Evolutionary conservation across 1,140 invertebrate species (phyloP), one percentile per base, ranked within the genome.

Genomic region (Drosophila ercepeae): DNA sequence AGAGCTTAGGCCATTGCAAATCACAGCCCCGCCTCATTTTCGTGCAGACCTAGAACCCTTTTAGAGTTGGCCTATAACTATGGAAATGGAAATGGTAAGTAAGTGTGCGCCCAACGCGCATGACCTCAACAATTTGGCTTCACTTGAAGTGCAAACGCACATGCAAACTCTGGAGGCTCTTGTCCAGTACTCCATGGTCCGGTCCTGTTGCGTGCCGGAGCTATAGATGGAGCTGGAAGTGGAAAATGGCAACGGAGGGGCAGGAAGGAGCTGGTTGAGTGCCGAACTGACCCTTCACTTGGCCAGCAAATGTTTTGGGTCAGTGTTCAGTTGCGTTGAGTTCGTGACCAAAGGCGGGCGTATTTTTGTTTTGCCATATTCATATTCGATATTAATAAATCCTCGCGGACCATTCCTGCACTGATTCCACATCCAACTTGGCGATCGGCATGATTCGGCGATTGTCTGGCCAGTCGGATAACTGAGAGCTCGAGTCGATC

Each of bases 41-140:
- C 6, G 18, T 36, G 41, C 45, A 58, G 54, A 64, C 59, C 44
- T 57, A 34, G 57, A 84, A 79, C 72, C 82, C 73, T 74, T 81
- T 84, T 81, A 51, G 67, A 19, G 13, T 25, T 67, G 60, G 21
- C 69, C 76, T 74, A 65, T 63, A 68, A 72, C 57, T 53, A 67
- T 42, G 39, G 16, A 39, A 50, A 67, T 63, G 32, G 44, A 46
- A 51, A 42, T 19, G 60, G 45, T 27, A 51, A 53, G 60, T 45
- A 84, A 79, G 78, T 77, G 73, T 88, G 77, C 77, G 68, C 82
- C 32, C 83, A 86, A 86, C 82, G 82, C 77, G 82, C 82, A 88
- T 88, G 82, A 88, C 82, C 83, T 88, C 74, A 88, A 60, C 82
- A 82, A 82, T 88, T 88, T 88, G 78, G 75, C 61, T 74, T 74